Conservation (phyloP, 2,113 vertebrate genomes). For the Shinisaurus crocodilurus region DNA sequence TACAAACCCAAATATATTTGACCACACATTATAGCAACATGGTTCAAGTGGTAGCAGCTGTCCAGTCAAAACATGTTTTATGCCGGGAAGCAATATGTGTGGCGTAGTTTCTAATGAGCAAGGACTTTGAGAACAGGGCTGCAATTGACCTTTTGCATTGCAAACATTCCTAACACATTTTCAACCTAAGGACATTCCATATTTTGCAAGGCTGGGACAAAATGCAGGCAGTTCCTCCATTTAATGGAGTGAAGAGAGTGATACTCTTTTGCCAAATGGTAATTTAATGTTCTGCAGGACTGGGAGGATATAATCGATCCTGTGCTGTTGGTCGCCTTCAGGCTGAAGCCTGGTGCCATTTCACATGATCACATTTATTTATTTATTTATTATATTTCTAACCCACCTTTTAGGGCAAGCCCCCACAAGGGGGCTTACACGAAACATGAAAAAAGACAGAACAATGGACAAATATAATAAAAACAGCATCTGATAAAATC, state of each 20-base stretch:
- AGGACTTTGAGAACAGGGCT: accelerated
- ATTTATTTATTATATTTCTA: neutral
- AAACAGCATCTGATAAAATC: neutral
- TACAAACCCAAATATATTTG: neutral
- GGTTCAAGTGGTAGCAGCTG: neutral
- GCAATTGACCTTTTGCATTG: neutral
- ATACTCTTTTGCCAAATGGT: neutral
- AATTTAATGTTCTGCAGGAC: neutral
- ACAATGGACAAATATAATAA: neutral
- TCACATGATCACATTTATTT: neutral
- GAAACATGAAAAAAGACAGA: neutral
- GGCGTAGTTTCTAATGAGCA: neutral
- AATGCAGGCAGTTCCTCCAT: neutral
- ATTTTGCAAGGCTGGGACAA: neutral
- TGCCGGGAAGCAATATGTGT: neutral
- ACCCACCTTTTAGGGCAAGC: too few species aligned
- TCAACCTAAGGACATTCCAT: accelerated
- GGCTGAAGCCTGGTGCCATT: neutral
- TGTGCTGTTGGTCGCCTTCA: neutral
- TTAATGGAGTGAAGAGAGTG: accelerated
- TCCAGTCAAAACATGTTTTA: neutral
- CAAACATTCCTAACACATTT: accelerated
- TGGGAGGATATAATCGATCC: neutral
- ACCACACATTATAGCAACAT: neutral
- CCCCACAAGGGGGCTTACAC: neutral